Percentiles rank a stretch among this genome's conserved stretches.
phyloP scores from a whole-genome alignment of 30 jellyfish, hydroid and myxozoan species.

The Pelagia noctiluca region DNA sequence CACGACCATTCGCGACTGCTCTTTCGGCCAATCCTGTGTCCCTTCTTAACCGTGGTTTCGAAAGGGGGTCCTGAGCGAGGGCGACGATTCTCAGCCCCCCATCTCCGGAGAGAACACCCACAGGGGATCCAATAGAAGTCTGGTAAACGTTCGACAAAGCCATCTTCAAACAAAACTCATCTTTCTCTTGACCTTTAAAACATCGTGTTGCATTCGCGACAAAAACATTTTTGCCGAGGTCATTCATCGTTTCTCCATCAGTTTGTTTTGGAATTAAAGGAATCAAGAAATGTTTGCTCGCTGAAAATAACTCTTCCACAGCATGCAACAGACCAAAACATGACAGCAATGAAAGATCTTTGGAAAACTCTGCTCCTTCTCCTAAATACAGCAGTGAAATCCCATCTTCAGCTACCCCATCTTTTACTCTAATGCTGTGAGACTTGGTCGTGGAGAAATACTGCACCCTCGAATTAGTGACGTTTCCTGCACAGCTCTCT shows the following conservation, averaged over 20 bases:
- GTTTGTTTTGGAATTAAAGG: constrained; percentile 61
- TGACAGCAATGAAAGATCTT: not conserved
- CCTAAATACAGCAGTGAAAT: not conserved
- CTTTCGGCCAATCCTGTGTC: not conserved
- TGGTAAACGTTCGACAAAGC: constrained; percentile 13
- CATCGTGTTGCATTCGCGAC: constrained; percentile 49
- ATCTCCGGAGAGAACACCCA: not conserved
- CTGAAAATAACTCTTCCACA: not conserved
- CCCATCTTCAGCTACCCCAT: not conserved
- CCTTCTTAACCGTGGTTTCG: not conserved
- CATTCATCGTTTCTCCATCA: not conserved
- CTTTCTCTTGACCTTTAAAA: constrained; percentile 4
- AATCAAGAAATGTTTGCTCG: constrained; percentile 12
- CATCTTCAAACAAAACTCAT: constrained; percentile 29
- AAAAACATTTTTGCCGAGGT: constrained; percentile 37
- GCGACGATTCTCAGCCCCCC: constrained; percentile 37
- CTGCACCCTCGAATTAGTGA: not conserved
- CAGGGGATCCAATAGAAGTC: constrained; percentile 47
- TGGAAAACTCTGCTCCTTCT: not conserved
- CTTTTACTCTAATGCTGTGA: not conserved
- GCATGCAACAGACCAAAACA: constrained; percentile 46
- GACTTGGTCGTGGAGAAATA: not conserved
- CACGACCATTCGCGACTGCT: constrained; percentile 40
- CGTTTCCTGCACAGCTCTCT: not conserved
- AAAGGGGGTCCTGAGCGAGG: constrained; percentile 1